Percentiles rank a stretch among this genome's conserved stretches.
phyloP scores from a whole-genome alignment of 2,113 vertebrate species.

The Rhadina sibilatrix region DNA sequence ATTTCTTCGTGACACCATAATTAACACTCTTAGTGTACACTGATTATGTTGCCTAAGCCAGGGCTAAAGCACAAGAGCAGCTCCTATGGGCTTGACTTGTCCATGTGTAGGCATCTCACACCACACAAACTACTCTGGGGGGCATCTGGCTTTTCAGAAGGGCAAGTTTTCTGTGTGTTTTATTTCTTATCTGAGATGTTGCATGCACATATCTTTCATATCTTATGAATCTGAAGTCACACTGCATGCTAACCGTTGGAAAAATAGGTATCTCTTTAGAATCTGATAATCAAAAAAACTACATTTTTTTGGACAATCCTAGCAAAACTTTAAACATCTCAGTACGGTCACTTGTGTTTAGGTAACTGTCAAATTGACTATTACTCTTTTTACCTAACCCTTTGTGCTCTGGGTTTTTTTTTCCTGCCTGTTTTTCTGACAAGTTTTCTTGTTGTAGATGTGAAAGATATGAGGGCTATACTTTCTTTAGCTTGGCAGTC shows the following conservation, averaged over 20 bases:
- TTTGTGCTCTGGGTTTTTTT: not conserved
- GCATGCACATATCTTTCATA: not conserved
- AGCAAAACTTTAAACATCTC: not conserved
- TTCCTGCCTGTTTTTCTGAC: not conserved
- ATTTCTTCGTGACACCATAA: not conserved
- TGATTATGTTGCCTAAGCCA: not conserved
- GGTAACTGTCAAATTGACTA: not conserved
- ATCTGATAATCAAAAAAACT: not conserved
- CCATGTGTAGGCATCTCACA: fast-evolving
- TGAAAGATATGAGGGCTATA: not conserved
- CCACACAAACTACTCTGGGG: not conserved
- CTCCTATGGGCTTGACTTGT: not conserved
- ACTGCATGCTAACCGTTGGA: not conserved
- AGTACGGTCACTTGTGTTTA: not conserved
- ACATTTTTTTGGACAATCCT: not conserved
- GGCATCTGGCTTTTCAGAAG: not conserved
- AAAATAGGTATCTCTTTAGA: not conserved
- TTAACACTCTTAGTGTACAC: not conserved
- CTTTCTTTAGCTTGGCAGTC: not conserved
- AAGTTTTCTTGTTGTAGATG: not conserved
- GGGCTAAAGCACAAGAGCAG: not conserved
- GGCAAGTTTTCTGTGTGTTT: not conserved
- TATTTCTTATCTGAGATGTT: not conserved
- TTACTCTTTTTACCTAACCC: not conserved
- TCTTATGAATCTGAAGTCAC: not conserved